A percentile compares a stretch with the other conserved stretches of the same genome.
Conservation (phyloP, 2,797 vertebrate genomes). For the Chromis chromis region DNA sequence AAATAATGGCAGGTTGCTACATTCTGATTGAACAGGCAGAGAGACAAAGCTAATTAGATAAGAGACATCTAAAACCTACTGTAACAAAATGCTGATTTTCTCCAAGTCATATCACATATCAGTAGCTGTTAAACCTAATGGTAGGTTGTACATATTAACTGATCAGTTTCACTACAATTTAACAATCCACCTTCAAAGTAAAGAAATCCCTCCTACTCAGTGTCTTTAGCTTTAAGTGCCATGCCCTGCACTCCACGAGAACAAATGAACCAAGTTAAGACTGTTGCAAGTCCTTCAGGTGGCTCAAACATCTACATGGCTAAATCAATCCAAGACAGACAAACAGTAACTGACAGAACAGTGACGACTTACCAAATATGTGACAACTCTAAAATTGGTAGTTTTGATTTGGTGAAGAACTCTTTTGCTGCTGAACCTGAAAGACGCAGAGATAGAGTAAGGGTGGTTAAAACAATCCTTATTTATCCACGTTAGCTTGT, state of each 20-base stretch:
- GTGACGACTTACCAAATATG: conserved; percentile 95
- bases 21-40: neutral
- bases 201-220: neutral
- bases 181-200: too few species aligned
- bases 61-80: neutral
- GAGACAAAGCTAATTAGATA: neutral
- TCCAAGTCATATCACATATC: neutral
- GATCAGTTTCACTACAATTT: too few species aligned
- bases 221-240: neutral
- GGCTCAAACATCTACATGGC: neutral
- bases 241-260: neutral
- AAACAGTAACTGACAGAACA: neutral
- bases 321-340: neutral
- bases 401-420: conserved; percentile 99
- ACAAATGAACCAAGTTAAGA: neutral
- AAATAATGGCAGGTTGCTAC: neutral
- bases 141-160: neutral
- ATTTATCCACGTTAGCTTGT: neutral
- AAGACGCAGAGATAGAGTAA: conserved; percentile 50
- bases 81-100: neutral
- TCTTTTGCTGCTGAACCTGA: conserved; percentile 98
- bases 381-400: conserved; percentile 98
- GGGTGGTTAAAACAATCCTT: neutral
- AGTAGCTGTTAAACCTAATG: too few species aligned
- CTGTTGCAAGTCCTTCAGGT: neutral